Conservation (phyloP, 2,113 vertebrate species). For the Emydocephalus ijimae region DNA sequence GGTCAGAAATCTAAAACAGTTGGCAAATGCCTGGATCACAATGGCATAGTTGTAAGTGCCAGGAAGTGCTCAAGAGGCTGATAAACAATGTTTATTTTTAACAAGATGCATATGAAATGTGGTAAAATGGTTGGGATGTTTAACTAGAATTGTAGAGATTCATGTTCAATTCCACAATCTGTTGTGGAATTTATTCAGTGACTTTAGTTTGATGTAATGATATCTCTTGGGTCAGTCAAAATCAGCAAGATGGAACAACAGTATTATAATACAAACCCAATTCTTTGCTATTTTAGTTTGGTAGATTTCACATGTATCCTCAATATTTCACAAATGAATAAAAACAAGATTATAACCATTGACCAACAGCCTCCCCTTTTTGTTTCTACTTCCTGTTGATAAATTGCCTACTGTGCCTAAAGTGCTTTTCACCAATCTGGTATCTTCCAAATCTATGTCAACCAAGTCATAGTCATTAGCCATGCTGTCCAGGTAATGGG, state of each 20-base stretch:
- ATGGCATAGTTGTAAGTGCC: neutral
- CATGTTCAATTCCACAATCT: neutral
- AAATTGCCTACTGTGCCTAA: neutral
- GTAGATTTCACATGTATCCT: neutral
- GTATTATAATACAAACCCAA: neutral
- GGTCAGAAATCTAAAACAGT: neutral
- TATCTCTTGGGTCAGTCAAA: neutral
- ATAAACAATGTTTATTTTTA: neutral
- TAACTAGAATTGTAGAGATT: neutral
- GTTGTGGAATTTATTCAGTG: neutral
- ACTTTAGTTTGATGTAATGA: neutral
- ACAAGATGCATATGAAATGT: neutral
- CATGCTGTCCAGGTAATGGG: neutral
- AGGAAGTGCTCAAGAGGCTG: neutral
- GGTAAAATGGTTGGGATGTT: neutral
- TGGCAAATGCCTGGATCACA: neutral
- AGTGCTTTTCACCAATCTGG: neutral
- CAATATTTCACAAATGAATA: neutral
- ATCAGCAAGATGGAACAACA: neutral
- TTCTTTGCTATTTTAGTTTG: neutral
- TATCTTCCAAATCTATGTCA: neutral
- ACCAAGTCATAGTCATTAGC: neutral
- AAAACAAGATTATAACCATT: neutral
- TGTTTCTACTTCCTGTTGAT: neutral
- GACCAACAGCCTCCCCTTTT: neutral